Evolutionary conservation across 2,888 invertebrate genomes (phyloP), one percentile per base, ranked within the genome.

Genomic region (Eledone cirrhosa): DNA sequence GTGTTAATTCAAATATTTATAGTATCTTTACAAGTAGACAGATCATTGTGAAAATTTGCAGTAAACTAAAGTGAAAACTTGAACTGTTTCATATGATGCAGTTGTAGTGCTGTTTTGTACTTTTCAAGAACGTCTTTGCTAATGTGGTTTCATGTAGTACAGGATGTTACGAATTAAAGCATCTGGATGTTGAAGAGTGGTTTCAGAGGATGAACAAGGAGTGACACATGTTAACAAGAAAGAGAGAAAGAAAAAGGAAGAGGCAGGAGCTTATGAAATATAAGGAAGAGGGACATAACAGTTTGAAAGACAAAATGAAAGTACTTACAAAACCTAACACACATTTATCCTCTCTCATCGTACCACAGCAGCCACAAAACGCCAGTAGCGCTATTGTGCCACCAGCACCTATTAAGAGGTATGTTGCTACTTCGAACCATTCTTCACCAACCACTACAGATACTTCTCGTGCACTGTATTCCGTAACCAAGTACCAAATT

Each of bases 301-400:
- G n/a, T n/a, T n/a, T n/a, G n/a, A n/a, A n/a, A n/a, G n/a, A n/a
- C n/a, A 41, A 8, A 27, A n/a, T 48, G n/a, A 8, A 22, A 2
- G 13, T 81, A 87, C 87, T 87, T 85, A 88, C 88, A 86, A 88
- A 88, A 69, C 85, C 86, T 76, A 88, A 82, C 14, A 88, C 87
- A 81, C 87, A 88, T 85, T 83, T 86, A 81, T 88, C 88, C 80
- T 87, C 87, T 47, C 87, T 82, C 84, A 88, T 87, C 14, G 88
- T 88, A 13, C 88, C 88, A 80, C 88, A 88, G 80, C 87, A 88
- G 11, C 88, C 88, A 82, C 88, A 88, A 83, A 88, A 88, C 8
- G 88, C 88, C 74, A 88, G 83, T 33, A 88, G 82, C 0, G 88
- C 86, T 76, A 88, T 86, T 11, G 86, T 83, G 14, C 88, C 88